Evolutionary conservation across 92 coral and sea anemone species (phyloP).

Genomic region (Chrysogorgia sp.): DNA sequence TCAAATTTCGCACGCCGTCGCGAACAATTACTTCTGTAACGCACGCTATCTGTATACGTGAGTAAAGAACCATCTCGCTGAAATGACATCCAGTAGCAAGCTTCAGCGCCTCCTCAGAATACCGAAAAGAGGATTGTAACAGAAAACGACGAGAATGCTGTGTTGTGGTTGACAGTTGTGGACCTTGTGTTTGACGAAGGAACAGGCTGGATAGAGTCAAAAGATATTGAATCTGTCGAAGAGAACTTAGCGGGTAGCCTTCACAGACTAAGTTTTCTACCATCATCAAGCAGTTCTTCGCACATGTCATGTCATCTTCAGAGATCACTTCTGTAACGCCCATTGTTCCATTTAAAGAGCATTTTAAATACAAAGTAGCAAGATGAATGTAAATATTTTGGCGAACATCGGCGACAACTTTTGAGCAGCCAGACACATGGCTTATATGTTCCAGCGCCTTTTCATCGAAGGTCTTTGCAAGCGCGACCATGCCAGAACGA

Average conservation of each 20-base stretch:
- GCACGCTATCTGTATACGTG: too few species aligned
- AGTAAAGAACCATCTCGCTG: slow-evolving; percentile 3
- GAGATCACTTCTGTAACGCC: not conserved
- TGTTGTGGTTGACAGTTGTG: too few species aligned
- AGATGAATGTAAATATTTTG: slow-evolving; percentile 3
- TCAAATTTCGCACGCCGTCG: too few species aligned
- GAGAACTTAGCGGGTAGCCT: not conserved
- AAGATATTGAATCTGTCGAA: slow-evolving; percentile 8
- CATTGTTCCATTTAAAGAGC: not conserved
- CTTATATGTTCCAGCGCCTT: not conserved
- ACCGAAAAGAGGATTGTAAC: not conserved
- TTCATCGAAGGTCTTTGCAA: not conserved
- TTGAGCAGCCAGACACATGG: not conserved
- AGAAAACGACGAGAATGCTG: not conserved
- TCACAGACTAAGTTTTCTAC: not conserved
- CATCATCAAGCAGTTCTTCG: not conserved
- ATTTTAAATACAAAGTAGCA: not conserved
- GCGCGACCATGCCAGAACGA: not conserved
- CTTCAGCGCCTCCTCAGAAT: not conserved
- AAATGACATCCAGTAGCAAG: not conserved
- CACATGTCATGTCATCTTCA: not conserved
- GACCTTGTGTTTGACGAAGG: not conserved
- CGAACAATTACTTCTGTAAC: too few species aligned
- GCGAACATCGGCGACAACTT: not conserved
- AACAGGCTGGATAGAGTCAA: not conserved